Percentiles rank a stretch among this genome's conserved stretches.
phyloP scores from a whole-genome alignment of 2,113 vertebrate genomes.

The Chamaetylas fuelleborni region DNA sequence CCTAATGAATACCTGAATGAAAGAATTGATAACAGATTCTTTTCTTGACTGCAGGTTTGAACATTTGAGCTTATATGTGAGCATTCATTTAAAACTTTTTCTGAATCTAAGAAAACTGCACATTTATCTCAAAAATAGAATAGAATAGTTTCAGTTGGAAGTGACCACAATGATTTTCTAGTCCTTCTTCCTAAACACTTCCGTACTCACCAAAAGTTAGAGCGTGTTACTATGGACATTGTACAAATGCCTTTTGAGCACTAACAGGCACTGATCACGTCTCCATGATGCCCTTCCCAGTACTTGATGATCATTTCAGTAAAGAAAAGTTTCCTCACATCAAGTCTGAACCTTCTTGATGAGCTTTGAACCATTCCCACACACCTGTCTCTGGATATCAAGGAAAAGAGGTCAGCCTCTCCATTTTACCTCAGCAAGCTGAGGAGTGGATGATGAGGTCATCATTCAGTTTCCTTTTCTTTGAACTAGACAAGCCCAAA shows the following conservation, averaged over 20 bases:
- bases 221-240: not conserved
- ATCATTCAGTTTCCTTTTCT: not conserved
- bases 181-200: not conserved
- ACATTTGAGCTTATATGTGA: not conserved
- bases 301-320: not conserved
- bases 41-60: not conserved
- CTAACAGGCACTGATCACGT: not conserved
- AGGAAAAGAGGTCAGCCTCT: not conserved
- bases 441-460: rapidly evolving
- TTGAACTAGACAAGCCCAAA: not conserved
- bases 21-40: not conserved
- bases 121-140: not conserved
- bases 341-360: not conserved
- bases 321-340: not conserved
- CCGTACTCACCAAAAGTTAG: not conserved
- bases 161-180: not conserved
- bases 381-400: not conserved
- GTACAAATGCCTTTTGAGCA: not conserved
- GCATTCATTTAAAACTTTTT: not conserved
- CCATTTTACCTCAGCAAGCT: not conserved
- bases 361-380: not conserved
- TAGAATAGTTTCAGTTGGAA: not conserved
- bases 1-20: not conserved
- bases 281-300: not conserved
- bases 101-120: not conserved